Base-by-base conservation (phyloP, 2,888 invertebrate species). In the Erebia aethiops region DNA sequence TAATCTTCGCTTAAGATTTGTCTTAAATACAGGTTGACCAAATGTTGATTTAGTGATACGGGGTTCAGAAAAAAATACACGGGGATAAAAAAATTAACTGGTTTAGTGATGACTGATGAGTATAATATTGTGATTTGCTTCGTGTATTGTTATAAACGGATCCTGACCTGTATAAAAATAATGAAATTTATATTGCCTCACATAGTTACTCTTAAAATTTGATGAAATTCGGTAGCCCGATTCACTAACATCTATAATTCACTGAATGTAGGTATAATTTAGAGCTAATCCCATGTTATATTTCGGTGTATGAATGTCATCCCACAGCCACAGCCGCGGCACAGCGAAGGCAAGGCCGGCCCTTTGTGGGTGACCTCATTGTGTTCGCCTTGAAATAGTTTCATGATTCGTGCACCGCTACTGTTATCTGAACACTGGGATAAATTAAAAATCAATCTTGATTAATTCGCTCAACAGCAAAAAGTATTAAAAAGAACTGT, bases 371-470 rank as follows among this genome's bases (percentile, higher is more conserved):
- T 89, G 91, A 85, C 92, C 91, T 90, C 89, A 88, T 88, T 90
- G 87, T 82, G 86, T 78, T 91, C 84, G 87, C 91, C 92, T 92
- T 92, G 92, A 86, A 92, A 92, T 91, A 90, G 89, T 90, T 90
- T 89, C 87, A 89, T 88, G 88, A 90, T 90, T 87, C 85, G 88
- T 87, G 82, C 84, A 80, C 79, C 77, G 76, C 70, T 76, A 79
- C 83, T 86, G 83, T 87, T 89, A 87, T 88, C 87, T 87, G 81
- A 86, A 85, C 84, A 84, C 84, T 84, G 82, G 81, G 82, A 69
- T 74, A 69, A 71, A 72, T 67, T 70, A 69, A 67, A 64, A 62
- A 63, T 63, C n/a, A 73, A 73, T 71, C 54, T 68, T 57, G 54
- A 62, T 69, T 63, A 69, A 49, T 70, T 71, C 62, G 56, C 52